Conservation (phyloP, 64 coral and sea anemone genomes). For the Cladopsammia gracilis region DNA sequence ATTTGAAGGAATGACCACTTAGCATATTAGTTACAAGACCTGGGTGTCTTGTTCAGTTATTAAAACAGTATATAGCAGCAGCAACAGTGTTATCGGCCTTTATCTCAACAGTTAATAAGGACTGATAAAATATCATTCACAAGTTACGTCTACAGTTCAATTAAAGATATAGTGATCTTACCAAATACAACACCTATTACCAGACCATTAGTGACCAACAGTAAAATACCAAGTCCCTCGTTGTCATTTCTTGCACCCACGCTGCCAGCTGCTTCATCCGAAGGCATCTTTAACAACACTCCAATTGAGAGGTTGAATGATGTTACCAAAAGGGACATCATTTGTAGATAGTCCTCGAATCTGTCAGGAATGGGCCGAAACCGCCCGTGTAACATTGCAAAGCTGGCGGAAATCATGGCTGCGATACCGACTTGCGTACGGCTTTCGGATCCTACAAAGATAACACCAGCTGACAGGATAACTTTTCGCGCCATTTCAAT, state of each 20-base stretch:
- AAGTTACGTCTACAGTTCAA: too few species aligned
- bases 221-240: constrained; percentile 14
- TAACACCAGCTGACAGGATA: constrained; percentile 18
- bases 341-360: constrained; percentile 38
- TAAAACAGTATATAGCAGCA: too few species aligned
- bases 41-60: too few species aligned
- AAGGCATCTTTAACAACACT: constrained; percentile 36
- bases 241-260: neutral
- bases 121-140: too few species aligned
- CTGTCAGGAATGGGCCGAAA: constrained; percentile 27
- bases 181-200: constrained; percentile 13
- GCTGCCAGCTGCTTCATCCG: neutral
- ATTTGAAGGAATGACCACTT: too few species aligned
- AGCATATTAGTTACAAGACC: too few species aligned
- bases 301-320: constrained; percentile 43
- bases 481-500: constrained; percentile 40
- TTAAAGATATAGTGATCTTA: neutral
- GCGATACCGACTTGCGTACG: constrained; percentile 31
- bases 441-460: constrained; percentile 31
- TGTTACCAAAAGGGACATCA: constrained; percentile 26
- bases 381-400: neutral
- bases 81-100: too few species aligned
- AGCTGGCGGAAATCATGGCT: neutral
- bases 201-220: constrained; percentile 21
- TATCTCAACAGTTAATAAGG: too few species aligned